These are phyloP conservation scores for Caenorhabditis latens DNA, from an alignment of 1,140 invertebrate species.

Conservation along the genomic window DNA sequence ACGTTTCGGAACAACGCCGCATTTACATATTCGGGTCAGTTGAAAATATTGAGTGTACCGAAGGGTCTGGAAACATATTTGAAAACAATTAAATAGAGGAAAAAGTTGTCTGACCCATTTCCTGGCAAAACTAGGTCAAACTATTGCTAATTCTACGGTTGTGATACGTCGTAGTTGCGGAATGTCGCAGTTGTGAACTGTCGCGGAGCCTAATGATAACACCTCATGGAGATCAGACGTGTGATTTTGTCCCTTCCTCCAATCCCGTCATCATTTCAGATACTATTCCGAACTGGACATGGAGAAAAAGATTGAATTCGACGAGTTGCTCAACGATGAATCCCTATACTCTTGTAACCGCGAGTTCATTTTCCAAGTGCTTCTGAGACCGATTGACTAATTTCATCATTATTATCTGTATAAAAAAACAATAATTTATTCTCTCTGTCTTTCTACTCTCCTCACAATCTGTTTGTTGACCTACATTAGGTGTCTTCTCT, in stretches of 20 bases:
- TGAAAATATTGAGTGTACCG: too few species aligned
- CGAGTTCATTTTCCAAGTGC: conserved; percentile 59
- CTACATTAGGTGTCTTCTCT: conserved; percentile 7
- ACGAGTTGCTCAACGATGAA: conserved; percentile 65
- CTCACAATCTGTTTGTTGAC: conserved; percentile 10
- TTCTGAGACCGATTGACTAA: conserved; percentile 52
- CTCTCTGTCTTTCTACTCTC: background rate
- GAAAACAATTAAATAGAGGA: too few species aligned
- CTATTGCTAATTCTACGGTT: too few species aligned
- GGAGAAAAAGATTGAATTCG: conserved; percentile 66
- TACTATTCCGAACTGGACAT: conserved; percentile 70
- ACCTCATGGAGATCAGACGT: too few species aligned
- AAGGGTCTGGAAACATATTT: too few species aligned
- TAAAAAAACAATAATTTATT: background rate
- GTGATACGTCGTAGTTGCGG: too few species aligned
- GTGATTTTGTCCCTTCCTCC: background rate
- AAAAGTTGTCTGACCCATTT: too few species aligned
- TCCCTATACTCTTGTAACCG: conserved; percentile 67
- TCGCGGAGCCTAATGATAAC: too few species aligned
- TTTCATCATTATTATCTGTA: background rate
- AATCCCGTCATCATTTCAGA: conserved; percentile 62
- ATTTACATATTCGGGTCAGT: too few species aligned
- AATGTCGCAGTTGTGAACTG: too few species aligned
- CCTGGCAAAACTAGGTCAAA: too few species aligned
- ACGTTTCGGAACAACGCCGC: too few species aligned